Evolutionary conservation across 1,140 invertebrate genomes (phyloP).

Genomic region (Mizuhopecten yessoensis): DNA sequence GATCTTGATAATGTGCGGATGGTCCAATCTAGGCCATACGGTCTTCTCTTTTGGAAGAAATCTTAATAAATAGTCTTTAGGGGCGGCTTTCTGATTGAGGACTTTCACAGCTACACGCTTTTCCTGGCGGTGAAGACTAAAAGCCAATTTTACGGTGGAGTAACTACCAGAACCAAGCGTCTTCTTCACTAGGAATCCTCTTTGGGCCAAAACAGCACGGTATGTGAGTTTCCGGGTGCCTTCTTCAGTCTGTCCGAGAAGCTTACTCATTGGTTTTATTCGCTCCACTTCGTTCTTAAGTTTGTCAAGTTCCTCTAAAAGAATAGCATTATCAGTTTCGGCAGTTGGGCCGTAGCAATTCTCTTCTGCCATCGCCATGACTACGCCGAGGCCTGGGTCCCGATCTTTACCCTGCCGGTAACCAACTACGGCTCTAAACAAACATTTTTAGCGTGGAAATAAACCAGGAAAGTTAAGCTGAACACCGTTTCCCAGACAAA

Average conservation of each 20-base stretch:
- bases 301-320: slow-evolving; percentile 4
- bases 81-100: background rate
- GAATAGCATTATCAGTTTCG: background rate
- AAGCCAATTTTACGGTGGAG: background rate
- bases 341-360: slow-evolving; percentile 9
- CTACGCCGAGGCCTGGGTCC: background rate
- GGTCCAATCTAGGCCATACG: background rate
- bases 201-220: background rate
- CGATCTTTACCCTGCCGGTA: slow-evolving; percentile 10
- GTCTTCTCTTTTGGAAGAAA: background rate
- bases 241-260: background rate
- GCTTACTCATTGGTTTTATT: background rate
- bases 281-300: slow-evolving; percentile 31
- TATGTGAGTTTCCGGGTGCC: background rate
- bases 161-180: background rate
- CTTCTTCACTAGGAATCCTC: background rate
- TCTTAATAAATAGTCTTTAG: background rate
- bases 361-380: slow-evolving; percentile 11
- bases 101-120: slow-evolving; percentile 27
- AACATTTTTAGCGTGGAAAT: background rate
- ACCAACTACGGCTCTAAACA: background rate
- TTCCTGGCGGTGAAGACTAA: slow-evolving; percentile 7
- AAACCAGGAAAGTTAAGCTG: background rate
- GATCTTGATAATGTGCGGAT: background rate
- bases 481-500: background rate